A percentile compares a stretch with the other conserved stretches of the same genome.
Evolutionary conservation across 1,140 invertebrate genomes (phyloP).

Genomic region (Helicoverpa zea): DNA sequence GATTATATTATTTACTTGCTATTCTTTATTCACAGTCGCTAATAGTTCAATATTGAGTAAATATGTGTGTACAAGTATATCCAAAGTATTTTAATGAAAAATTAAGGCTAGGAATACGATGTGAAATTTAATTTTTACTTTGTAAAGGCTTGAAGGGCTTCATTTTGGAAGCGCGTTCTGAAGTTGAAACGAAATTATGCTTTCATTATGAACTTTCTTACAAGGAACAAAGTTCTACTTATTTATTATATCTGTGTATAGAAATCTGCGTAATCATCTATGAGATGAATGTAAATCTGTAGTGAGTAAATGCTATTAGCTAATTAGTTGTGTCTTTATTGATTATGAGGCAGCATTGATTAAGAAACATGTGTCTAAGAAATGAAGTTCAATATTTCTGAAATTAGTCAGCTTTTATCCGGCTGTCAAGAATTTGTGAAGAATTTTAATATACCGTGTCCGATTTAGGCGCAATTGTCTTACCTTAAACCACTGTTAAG

Average conservation of each 20-base stretch:
- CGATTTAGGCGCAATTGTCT: too few species aligned
- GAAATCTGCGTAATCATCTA: constrained; percentile 18
- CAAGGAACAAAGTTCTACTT: constrained; percentile 41
- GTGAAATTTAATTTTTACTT: constrained; percentile 56
- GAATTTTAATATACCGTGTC: too few species aligned
- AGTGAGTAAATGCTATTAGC: neutral
- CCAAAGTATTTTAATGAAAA: constrained; percentile 50
- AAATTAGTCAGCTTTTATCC: too few species aligned
- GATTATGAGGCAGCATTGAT: too few species aligned
- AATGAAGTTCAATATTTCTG: too few species aligned
- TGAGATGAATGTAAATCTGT: neutral
- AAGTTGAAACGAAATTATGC: constrained; percentile 54
- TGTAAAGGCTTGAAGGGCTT: constrained; percentile 52
- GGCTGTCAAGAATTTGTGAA: too few species aligned
- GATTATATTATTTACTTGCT: too few species aligned
- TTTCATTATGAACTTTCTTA: constrained; percentile 52
- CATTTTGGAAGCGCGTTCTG: constrained; percentile 36
- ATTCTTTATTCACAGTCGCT: too few species aligned
- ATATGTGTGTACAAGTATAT: neutral
- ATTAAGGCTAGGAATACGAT: constrained; percentile 53
- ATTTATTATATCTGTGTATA: constrained; percentile 45
- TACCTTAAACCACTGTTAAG: too few species aligned
- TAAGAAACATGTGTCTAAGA: too few species aligned
- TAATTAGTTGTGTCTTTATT: constrained; percentile 5
- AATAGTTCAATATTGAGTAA: too few species aligned